Evolutionary conservation across 1,140 invertebrate species (phyloP).

Genomic region (Polyergus mexicanus): DNA sequence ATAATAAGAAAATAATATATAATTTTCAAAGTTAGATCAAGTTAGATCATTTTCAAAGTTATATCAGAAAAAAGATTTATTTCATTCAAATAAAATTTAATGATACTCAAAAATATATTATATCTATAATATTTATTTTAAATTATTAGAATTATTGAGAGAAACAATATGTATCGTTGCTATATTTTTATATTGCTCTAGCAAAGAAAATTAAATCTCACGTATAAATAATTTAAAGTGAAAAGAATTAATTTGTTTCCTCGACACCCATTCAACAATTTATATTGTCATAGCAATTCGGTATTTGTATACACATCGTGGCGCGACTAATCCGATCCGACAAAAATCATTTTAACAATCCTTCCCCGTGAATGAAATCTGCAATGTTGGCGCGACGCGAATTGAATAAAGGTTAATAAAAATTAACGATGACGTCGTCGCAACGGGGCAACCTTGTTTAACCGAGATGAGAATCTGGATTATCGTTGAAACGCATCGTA

Average conservation of each 20-base stretch:
- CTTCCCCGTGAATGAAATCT: slow-evolving; percentile 22
- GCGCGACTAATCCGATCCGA: slow-evolving; percentile 4
- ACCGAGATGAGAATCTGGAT: slow-evolving; percentile 20
- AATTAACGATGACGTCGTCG: slow-evolving; percentile 24
- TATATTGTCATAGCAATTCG: slow-evolving; percentile 11
- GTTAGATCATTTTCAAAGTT: not conserved
- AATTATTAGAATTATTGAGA: not conserved
- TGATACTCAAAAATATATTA: not conserved
- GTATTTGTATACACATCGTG: not conserved
- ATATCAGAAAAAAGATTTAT: not conserved
- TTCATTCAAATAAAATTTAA: not conserved
- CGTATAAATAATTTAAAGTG: not conserved
- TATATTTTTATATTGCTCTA: not conserved
- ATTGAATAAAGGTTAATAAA: slow-evolving; percentile 34
- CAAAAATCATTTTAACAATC: not conserved
- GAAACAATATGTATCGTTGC: not conserved
- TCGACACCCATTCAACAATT: not conserved
- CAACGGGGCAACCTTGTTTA: slow-evolving; percentile 22
- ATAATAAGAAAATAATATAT: not conserved
- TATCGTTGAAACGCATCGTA: slow-evolving; percentile 23
- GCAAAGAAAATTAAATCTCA: not conserved
- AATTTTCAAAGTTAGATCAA: not conserved
- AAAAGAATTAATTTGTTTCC: not conserved
- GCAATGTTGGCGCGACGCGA: slow-evolving; percentile 13
- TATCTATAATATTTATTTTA: not conserved